These are phyloP conservation scores for Calephelis virginiensis DNA, from an alignment of 1,140 invertebrate species.

Conservation along the genomic window DNA sequence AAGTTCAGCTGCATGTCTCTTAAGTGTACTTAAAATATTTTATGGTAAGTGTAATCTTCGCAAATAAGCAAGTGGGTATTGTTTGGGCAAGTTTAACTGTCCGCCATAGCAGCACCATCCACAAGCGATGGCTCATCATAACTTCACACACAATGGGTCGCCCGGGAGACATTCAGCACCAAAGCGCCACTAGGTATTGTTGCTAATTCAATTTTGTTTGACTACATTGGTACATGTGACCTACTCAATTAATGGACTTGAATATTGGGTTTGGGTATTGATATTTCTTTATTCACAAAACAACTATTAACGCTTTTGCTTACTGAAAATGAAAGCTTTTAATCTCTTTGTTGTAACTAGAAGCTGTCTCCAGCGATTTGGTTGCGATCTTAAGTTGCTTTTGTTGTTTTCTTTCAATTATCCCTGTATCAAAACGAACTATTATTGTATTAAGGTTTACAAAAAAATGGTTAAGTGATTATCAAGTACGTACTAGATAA, in stretches of 20 bases:
- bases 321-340: too few species aligned
- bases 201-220: conserved; percentile 70
- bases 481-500: too few species aligned
- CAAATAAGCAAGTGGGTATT: conserved; percentile 27
- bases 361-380: too few species aligned
- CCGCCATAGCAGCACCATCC: conserved; percentile 37
- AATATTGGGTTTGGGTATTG: not conserved
- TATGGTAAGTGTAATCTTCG: conserved; percentile 17
- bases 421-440: too few species aligned
- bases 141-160: conserved; percentile 52
- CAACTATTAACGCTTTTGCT: too few species aligned
- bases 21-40: conserved; percentile 22
- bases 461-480: too few species aligned
- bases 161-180: conserved; percentile 67
- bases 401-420: too few species aligned
- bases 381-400: too few species aligned
- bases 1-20: conserved; percentile 8
- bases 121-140: conserved; percentile 53
- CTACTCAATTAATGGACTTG: not conserved
- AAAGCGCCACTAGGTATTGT: conserved; percentile 46
- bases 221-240: conserved; percentile 43
- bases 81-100: conserved; percentile 25
- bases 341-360: too few species aligned
- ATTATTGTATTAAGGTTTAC: too few species aligned
- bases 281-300: too few species aligned